Conservation (phyloP, 2,888 invertebrate genomes). For the Thera obeliscata region DNA sequence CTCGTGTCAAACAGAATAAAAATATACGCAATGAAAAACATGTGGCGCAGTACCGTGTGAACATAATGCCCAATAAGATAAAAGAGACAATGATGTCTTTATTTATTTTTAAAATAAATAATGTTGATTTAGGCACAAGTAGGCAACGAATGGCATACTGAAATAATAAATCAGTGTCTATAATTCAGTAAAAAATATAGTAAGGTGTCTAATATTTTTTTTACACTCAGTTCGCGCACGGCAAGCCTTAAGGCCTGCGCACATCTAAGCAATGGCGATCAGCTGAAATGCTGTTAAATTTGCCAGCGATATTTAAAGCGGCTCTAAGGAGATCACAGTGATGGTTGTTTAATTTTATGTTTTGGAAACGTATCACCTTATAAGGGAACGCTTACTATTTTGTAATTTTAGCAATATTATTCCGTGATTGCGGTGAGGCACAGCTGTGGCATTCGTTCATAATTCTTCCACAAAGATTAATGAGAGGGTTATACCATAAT, state of each 20-base stretch:
- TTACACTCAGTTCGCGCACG: no score
- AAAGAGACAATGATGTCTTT: constrained; percentile 58
- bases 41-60: constrained; percentile 78
- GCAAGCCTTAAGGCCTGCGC: no score
- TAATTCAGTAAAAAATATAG: no score
- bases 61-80: constrained; percentile 68
- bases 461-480: constrained; percentile 9
- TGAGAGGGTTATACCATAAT: constrained; percentile 24
- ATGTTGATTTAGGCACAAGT: constrained; percentile 2
- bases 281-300: no score
- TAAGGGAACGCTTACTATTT: neutral
- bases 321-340: no score
- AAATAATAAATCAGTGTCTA: neutral
- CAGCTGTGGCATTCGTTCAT: constrained; percentile 11
- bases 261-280: no score
- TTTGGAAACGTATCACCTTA: no score
- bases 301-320: no score
- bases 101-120: constrained; percentile 25
- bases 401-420: neutral
- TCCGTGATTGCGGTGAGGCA: constrained; percentile 10
- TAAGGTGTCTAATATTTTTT: no score
- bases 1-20: constrained; percentile 64
- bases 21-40: constrained; percentile 76
- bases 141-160: neutral
- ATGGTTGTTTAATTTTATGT: no score